Percentiles rank a stretch among this genome's conserved stretches.
Conservation (phyloP, 2,888 invertebrate genomes). For the Cheilosia soror region DNA sequence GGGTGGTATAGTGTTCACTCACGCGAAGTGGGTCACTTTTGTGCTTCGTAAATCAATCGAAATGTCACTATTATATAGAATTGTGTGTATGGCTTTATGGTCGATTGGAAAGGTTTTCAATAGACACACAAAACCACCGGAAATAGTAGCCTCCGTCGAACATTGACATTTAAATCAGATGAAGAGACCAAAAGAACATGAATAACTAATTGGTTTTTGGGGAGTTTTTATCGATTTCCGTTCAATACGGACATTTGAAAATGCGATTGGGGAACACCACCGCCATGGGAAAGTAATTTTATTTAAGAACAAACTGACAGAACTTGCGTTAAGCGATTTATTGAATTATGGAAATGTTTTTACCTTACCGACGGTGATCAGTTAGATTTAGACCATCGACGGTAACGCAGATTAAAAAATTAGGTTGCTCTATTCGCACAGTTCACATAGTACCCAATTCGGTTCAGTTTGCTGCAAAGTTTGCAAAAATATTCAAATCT, state of each 20-base stretch:
- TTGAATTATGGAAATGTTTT: slow-evolving; percentile 39
- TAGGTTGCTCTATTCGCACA: background rate
- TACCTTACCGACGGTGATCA: background rate
- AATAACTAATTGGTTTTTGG: slow-evolving; percentile 56
- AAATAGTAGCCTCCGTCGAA: slow-evolving; percentile 20
- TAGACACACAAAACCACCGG: slow-evolving; percentile 34
- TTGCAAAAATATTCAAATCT: background rate
- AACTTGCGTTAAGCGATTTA: slow-evolving; percentile 4
- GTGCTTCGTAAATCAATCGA: slow-evolving; percentile 64
- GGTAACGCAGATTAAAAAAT: background rate
- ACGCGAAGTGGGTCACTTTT: slow-evolving; percentile 65
- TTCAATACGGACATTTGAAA: slow-evolving; percentile 19
- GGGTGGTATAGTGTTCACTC: slow-evolving; percentile 51
- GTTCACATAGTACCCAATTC: slow-evolving; percentile 6
- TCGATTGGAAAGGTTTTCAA: slow-evolving; percentile 25
- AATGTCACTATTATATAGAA: slow-evolving; percentile 58
- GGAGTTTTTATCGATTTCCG: slow-evolving; percentile 50
- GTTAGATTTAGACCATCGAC: background rate
- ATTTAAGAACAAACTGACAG: slow-evolving; percentile 6
- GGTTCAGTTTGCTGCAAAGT: background rate
- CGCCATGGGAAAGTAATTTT: slow-evolving; percentile 31
- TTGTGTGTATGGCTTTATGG: slow-evolving; percentile 24
- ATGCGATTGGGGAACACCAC: background rate
- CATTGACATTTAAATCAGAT: slow-evolving; percentile 65
- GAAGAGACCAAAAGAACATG: slow-evolving; percentile 26